A percentile compares a stretch with the other conserved stretches of the same genome.
Conservation (phyloP, 1,140 invertebrate species). For the Cecropterus lyciades region DNA sequence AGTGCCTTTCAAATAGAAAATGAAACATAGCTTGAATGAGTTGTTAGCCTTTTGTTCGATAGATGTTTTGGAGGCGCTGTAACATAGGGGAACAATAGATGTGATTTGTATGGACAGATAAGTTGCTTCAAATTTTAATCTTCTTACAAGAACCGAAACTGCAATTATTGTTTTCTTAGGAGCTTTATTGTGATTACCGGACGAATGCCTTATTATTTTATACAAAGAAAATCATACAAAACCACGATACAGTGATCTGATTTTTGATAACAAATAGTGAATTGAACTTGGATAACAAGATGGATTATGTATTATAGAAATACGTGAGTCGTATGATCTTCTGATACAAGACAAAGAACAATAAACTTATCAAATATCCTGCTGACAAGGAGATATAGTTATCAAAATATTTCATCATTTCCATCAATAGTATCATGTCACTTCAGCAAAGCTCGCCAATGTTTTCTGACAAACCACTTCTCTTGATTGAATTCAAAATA, state of each 20-base stretch:
- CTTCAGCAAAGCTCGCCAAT: neutral
- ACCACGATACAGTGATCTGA: neutral
- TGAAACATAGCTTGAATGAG: constrained; percentile 60
- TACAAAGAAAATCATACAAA: constrained; percentile 15
- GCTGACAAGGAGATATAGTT: constrained; percentile 16
- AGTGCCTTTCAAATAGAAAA: constrained; percentile 67
- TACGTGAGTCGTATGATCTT: constrained; percentile 4
- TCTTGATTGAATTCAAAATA: constrained; percentile 11
- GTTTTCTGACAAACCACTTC: neutral
- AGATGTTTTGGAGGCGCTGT: constrained; percentile 61
- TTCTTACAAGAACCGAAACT: constrained; percentile 32
- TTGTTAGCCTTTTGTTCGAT: constrained; percentile 66
- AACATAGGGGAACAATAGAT: constrained; percentile 44
- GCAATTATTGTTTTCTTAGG: constrained; percentile 37
- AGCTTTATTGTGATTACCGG: constrained; percentile 18
- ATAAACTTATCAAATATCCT: constrained; percentile 11
- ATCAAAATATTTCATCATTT: constrained; percentile 18
- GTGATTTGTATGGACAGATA: constrained; percentile 38
- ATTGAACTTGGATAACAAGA: neutral
- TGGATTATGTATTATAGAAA: neutral
- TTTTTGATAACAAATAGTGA: constrained; percentile 2
- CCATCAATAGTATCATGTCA: constrained; percentile 8
- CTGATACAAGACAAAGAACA: constrained; percentile 6
- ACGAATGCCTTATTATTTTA: constrained; percentile 8
- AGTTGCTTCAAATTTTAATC: constrained; percentile 42